Conservation (phyloP, 2,797 vertebrate genomes). For the Aplochiton taeniatus region DNA sequence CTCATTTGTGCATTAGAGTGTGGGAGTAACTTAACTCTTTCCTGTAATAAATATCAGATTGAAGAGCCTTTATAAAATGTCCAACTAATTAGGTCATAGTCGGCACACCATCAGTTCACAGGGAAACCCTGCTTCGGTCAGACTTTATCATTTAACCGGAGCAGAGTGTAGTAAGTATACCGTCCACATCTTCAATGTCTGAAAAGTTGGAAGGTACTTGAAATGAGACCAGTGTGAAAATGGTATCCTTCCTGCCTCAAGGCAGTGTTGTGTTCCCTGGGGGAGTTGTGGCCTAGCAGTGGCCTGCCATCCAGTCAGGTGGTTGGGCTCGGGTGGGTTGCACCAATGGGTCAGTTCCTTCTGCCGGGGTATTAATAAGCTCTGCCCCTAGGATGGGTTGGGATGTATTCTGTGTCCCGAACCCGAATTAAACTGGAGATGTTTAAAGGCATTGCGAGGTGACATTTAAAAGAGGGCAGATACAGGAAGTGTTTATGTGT, state of each 20-base stretch:
- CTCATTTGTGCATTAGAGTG: no score
- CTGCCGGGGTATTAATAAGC: slow-evolving; percentile 37
- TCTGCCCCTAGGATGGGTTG: background rate
- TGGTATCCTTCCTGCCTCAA: slow-evolving; percentile 46
- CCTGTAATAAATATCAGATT: no score
- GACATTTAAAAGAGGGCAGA: slow-evolving; percentile 58
- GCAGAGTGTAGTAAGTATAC: background rate
- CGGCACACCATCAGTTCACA: no score
- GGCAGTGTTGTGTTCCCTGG: slow-evolving; percentile 35
- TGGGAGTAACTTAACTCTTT: no score
- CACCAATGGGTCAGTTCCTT: slow-evolving; percentile 35
- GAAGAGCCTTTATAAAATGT: no score
- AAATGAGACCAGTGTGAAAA: slow-evolving; percentile 44
- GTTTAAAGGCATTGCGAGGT: slow-evolving; percentile 50
- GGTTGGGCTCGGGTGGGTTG: slow-evolving; percentile 48
- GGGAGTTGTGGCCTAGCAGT: slow-evolving; percentile 14
- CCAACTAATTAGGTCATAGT: no score
- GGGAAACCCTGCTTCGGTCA: no score
- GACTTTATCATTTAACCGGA: background rate
- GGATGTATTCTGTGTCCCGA: slow-evolving; percentile 35
- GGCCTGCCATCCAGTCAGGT: slow-evolving; percentile 41
- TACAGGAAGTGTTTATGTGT: slow-evolving; percentile 61
- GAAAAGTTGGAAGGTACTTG: slow-evolving; percentile 27
- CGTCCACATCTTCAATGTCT: slow-evolving; percentile 18
- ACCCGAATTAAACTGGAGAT: slow-evolving; percentile 51